Percentiles rank a stretch among this genome's conserved stretches.
Evolutionary conservation across 2,113 vertebrate genomes (phyloP).

Genomic region (Albula glossodonta): DNA sequence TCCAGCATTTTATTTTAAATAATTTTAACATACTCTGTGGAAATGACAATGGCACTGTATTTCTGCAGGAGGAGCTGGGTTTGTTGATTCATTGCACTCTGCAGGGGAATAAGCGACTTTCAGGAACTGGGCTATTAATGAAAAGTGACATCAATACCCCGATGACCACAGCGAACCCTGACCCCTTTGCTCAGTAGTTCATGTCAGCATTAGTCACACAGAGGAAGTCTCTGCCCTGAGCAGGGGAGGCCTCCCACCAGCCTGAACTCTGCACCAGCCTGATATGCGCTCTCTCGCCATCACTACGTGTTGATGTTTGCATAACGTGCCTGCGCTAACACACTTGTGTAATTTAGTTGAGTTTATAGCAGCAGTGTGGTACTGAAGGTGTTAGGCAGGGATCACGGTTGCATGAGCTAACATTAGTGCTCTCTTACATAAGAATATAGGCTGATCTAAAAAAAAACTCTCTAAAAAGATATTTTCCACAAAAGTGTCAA

Average conservation of each 20-base stretch:
- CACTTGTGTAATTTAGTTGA: background rate
- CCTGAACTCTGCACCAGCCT: background rate
- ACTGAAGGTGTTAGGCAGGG: background rate
- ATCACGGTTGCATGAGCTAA: background rate
- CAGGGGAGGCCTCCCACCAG: background rate
- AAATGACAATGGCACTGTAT: background rate
- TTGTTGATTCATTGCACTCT: slow-evolving; percentile 5
- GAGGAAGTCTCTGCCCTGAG: slow-evolving; percentile 18
- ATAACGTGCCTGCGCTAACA: background rate
- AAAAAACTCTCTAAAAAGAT: background rate
- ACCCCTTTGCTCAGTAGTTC: background rate
- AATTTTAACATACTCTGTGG: background rate
- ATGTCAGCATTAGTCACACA: slow-evolving; percentile 10
- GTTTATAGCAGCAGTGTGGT: background rate
- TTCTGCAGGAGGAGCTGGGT: background rate
- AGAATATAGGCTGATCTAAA: background rate
- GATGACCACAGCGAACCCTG: background rate
- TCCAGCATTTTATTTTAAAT: background rate
- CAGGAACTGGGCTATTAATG: slow-evolving; percentile 2
- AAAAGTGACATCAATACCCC: slow-evolving; percentile 6
- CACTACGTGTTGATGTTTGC: background rate
- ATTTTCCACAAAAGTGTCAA: too few species aligned
- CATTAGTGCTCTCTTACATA: background rate
- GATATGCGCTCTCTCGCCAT: background rate
- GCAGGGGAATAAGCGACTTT: background rate